Conservation (phyloP, 2,113 vertebrate species). For the Syngnathoides biaculeatus region DNA sequence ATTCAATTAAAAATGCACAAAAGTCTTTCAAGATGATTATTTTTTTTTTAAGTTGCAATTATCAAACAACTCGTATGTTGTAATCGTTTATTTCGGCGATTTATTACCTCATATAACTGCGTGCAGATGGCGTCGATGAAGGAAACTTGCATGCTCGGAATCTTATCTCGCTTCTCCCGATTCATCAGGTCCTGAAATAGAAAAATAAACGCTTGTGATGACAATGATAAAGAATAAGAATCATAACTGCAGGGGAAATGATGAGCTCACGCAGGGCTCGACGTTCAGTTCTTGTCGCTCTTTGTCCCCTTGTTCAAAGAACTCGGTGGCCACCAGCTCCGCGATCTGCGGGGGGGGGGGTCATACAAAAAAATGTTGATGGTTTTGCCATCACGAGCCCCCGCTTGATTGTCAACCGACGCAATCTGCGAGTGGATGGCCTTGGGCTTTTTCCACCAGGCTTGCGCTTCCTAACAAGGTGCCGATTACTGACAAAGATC, state of each 20-base stretch:
- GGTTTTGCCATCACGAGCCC: neutral
- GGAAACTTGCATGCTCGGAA: constrained; percentile 98
- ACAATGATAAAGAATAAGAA: too few relatives aligned
- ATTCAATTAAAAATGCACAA: neutral
- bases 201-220: too few relatives aligned
- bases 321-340: constrained; percentile 92
- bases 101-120: constrained; percentile 95
- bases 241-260: neutral
- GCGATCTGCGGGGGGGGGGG: constrained; percentile 77
- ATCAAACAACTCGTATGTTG: too few relatives aligned
- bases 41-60: too few relatives aligned
- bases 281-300: constrained; percentile 92
- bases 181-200: constrained; percentile 93
- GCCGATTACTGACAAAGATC: constrained; percentile 23
- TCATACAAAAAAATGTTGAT: too few relatives aligned
- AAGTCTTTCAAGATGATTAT: too few relatives aligned
- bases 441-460: neutral
- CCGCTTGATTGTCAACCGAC: neutral
- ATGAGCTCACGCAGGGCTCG: constrained; percentile 86
- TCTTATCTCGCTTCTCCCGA: constrained; percentile 95
- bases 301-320: constrained; percentile 97
- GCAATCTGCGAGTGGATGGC: neutral
- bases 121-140: constrained; percentile 96
- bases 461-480: constrained; percentile 29
- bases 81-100: neutral